Evolutionary conservation across 2,888 invertebrate genomes (phyloP), one percentile per base, ranked within the genome.

Genomic region (Acleris emargana): DNA sequence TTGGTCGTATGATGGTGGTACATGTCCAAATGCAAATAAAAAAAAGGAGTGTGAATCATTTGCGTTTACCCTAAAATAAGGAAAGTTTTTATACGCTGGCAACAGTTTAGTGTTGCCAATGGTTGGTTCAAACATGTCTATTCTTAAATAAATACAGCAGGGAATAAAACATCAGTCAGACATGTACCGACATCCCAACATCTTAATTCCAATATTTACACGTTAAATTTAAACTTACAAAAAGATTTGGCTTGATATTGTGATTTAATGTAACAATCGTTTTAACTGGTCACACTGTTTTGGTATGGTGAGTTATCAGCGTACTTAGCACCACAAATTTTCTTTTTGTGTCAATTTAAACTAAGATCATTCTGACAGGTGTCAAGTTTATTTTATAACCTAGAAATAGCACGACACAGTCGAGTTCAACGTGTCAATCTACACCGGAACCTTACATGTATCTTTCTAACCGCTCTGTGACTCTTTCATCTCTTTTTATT

Each of bases 201-300:
- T 47, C 62, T 62, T 57, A 53, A 50, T 62, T 20, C 25, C 42
- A 67, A 58, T 61, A 73, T 73, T 71, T 71, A 75, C 72, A 75
- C 51, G 59, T 54, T 43, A 70, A 45, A 43, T 57, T 57, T 66
- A 73, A 77, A 71, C 75, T 72, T 70, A 72, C 71, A 66, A 61
- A 74, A 76, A 77, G 78, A 80, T 85, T 87, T 83, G 84, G 83
- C 77, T 83, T 80, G 64, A 71, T 72, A 76, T 67, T 67, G 70
- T 67, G 72, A 69, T 76, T 77, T 73, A 64, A 64, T 64, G 50
- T 51, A 67, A 67, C 70, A 55, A 47, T 69, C 55, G 53, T 68
- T 70, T 73, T 57, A 68, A 88, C 86, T 88, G 87, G 84, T 88
- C 85, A 82, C 80, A 83, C 77, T 77, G 75, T 80, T 88, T 89